Evolutionary conservation across 1,140 invertebrate species (phyloP).

Genomic region (Chironomus tepperi): DNA sequence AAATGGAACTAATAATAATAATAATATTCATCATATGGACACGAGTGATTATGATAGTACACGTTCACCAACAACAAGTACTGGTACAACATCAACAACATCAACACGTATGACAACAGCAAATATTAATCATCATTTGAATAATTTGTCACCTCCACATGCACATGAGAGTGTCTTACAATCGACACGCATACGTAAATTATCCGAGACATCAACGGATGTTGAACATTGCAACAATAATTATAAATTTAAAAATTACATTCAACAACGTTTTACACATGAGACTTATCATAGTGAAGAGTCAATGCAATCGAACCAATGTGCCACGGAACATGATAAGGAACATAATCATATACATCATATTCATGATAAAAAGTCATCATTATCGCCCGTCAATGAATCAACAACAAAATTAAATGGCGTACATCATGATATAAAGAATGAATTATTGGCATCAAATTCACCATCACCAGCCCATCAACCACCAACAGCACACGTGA

Average conservation of each 20-base stretch:
- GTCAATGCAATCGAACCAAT: slow-evolving; percentile 26
- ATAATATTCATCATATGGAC: slow-evolving; percentile 18
- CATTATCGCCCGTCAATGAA: not conserved
- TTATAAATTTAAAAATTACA: slow-evolving; percentile 93
- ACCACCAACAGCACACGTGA: slow-evolving; percentile 26
- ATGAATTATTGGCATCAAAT: slow-evolving; percentile 25
- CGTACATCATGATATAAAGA: slow-evolving; percentile 2
- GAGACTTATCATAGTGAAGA: slow-evolving; percentile 34
- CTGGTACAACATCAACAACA: slow-evolving; percentile 28
- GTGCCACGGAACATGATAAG: not conserved
- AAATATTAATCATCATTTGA: slow-evolving; percentile 16
- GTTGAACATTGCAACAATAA: slow-evolving; percentile 46
- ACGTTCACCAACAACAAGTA: slow-evolving; percentile 27
- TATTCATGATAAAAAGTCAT: slow-evolving; percentile 19
- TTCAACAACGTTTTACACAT: slow-evolving; percentile 72
- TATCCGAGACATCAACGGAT: slow-evolving; percentile 42
- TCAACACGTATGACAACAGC: slow-evolving; percentile 19
- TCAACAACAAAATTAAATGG: not conserved
- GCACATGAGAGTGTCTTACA: slow-evolving; percentile 31
- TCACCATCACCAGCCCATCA: slow-evolving; percentile 28
- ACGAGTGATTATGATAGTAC: slow-evolving; percentile 16
- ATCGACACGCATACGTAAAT: slow-evolving; percentile 37
- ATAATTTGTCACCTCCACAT: slow-evolving; percentile 37
- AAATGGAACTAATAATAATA: not conserved
- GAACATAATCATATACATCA: not conserved